Base-by-base conservation (phyloP, 2,888 invertebrate genomes). In the Coelinius sp. region DNA sequence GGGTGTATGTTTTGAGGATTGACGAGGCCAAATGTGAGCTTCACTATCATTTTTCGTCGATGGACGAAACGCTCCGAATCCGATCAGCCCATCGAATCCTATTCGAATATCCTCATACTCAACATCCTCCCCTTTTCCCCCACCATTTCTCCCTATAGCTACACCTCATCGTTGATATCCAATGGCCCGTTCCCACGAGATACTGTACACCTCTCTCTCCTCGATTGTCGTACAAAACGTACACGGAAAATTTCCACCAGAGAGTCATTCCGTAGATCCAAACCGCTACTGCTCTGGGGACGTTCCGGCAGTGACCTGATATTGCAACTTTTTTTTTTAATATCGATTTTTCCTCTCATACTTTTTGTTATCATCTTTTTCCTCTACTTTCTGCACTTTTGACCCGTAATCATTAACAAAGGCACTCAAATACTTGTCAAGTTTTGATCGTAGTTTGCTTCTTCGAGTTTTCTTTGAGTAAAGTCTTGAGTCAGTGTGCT, bases 301-400 rank as follows among this genome's bases (percentile, higher is more conserved):
- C 25, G 17, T 27, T 22, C 25, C 53, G 14, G 22, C 22, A 49
- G 17, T 4, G 53, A 53, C 24, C 25, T 8, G 53, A 25, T 38
- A 22, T 35, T 49, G 20, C 0, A 20, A 8, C 5, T 10, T n/a
- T 56, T 56, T 56, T 53, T 24, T 53, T 52, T 10, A 1, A n/a
- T 14, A 10, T 44, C 12, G 17, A 44, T 44, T n/a, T 44, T 44
- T 14, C 17, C 10, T 10, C 5, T 1, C 14, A 25, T 38, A 56
- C 53, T 59, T 64, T 72, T 66, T 27, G 25, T 56, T 80, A 79
- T 77, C 76, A 79, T 76, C 81, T 81, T 79, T 82, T 82, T 80
- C 83, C 84, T 84, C 25, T 56, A 31, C 53, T 53, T 20, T 49
- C 17, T 49, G 17, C 46, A 8, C 46, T 17, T 8, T 35, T 35